Evolutionary conservation across 2,113 vertebrate genomes (phyloP).

Genomic region (Melanocharis versteri): DNA sequence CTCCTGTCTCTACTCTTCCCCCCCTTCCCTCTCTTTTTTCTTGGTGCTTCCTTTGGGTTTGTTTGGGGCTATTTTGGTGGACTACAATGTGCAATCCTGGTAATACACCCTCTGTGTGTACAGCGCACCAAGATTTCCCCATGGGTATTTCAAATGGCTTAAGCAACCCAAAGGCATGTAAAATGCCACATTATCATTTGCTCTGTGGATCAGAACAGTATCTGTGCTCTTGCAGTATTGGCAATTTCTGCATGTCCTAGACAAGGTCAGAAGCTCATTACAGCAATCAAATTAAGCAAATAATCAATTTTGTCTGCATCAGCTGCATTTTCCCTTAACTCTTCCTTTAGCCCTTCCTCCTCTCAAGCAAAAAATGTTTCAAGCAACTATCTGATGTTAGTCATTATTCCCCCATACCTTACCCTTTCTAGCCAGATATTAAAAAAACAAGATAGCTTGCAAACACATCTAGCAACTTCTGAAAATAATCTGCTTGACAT

Average conservation of each 20-base stretch:
- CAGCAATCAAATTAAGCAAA: slow-evolving; percentile 22
- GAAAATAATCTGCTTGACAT: slow-evolving; percentile 30
- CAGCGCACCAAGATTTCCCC: slow-evolving; percentile 67
- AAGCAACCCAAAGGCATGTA: neutral
- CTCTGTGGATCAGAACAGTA: neutral
- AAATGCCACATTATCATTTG: slow-evolving; percentile 34
- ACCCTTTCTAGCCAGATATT: neutral
- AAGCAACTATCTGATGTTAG: neutral
- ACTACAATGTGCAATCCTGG: slow-evolving; percentile 52
- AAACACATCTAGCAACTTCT: neutral
- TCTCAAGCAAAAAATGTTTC: neutral
- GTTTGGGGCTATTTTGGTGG: neutral
- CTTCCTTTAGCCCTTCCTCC: neutral
- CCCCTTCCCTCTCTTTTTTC: neutral
- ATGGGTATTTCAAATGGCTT: slow-evolving; percentile 67
- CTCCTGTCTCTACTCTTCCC: neutral
- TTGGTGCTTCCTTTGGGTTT: slow-evolving; percentile 32
- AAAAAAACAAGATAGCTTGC: neutral
- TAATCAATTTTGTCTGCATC: slow-evolving; percentile 51
- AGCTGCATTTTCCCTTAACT: neutral
- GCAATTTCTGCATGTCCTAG: slow-evolving; percentile 63
- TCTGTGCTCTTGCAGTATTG: slow-evolving; percentile 30
- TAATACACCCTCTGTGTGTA: neutral
- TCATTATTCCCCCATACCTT: neutral
- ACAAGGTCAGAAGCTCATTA: slow-evolving; percentile 68